Evolutionary conservation across 2,797 vertebrate species (phyloP), one percentile per base, ranked within the genome.

Genomic region (Pogoniulus pusillus): DNA sequence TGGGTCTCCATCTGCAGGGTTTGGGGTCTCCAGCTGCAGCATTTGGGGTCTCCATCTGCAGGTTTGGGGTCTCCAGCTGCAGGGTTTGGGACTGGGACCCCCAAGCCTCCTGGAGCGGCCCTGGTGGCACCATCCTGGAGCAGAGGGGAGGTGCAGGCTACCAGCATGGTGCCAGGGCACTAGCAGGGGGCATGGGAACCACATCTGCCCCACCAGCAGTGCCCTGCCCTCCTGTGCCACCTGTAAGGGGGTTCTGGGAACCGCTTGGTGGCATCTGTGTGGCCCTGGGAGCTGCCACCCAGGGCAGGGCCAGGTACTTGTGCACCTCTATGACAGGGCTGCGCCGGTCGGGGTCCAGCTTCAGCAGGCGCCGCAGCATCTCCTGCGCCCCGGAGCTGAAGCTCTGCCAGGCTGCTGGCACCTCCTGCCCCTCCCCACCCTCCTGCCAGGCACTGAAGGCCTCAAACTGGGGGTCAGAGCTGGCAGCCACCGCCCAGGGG

Each of bases 401-500:
- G 78, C 93, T 94, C 34, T 85, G 80, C 96, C 99, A 99, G 30
- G 98, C 97, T 1, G 96, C 93, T 2, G 97, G 97, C 2, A 90
- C 89, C 39, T 2, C 80, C 16, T 93, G 96, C 6, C 97, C 97
- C 26, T 71, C 96, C 4, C 54, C 60, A 12, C 82, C 49, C 14
- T 91, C 98, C 98, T 99, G 75, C 97, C 97, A 97, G 29, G 87
- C 32, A 0, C 93, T 91, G 20, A 97, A 97, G 23, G 76, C 92
- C 75, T 97, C 97, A 62, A 98, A 97, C 96, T 97, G 64, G 88
- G 96, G 96, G 89, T 99, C 98, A 0, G 98, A 97, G 7, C 90
- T 87, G 66, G 98, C 96, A 19, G 98, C 98, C 87, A 98, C 97
- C 1, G 98, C 98, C 99, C 99, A 99, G 23, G 99, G 99, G 91